Base-by-base conservation (phyloP, 2,113 vertebrate genomes). In the Callocephalon fimbriatum region DNA sequence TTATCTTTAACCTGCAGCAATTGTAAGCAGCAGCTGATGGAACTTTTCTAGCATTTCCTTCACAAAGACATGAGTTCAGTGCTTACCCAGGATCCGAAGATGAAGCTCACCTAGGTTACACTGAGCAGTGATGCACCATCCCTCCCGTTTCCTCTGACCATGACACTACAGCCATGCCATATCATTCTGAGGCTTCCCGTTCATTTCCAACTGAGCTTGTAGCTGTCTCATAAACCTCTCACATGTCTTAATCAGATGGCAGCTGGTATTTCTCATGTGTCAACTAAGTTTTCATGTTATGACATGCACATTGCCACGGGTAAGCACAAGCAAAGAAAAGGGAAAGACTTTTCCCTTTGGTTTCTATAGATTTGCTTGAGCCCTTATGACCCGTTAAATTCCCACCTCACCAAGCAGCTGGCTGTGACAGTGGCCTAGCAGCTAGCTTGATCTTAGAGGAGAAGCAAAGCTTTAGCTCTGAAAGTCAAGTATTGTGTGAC, bases 131-230 rank as follows among this genome's bases (percentile, higher is more conserved):
- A 5, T 0, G 4, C 35, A 6, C 29, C 2, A 0, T 87, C 81
- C 62, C 50, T 86, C 40, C 77, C 4, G 0, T 29, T 61, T 42
- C 51, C 75, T 20, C 3, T 16, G 88, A 15, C 35, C 68, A 5
- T 4, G n/a, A 11, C 58, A 5, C n/a, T 22, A 12, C 14, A 35
- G 10, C 20, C 23, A 1, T 27, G 51, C 5, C 68, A 0, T 1
- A 23, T 1, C 3, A 44, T 51, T 68, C 74, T 0, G 2, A 35
- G 62, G 56, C 37, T 56, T 19, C 61, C 35, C 0, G 0, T 3
- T 40, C 37, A 0, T 21, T 29, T 51, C 65, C 70, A 90, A 1
- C 54, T 2, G 16, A 85, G 37, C 65, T 47, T 15, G 8, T 23
- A 42, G 66, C 74, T 68, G 4, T 53, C 83, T 73, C 79, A 18